Evolutionary conservation across 2,797 vertebrate species (phyloP), one percentile per base, ranked within the genome.

Genomic region (Eulemur rubriventer): DNA sequence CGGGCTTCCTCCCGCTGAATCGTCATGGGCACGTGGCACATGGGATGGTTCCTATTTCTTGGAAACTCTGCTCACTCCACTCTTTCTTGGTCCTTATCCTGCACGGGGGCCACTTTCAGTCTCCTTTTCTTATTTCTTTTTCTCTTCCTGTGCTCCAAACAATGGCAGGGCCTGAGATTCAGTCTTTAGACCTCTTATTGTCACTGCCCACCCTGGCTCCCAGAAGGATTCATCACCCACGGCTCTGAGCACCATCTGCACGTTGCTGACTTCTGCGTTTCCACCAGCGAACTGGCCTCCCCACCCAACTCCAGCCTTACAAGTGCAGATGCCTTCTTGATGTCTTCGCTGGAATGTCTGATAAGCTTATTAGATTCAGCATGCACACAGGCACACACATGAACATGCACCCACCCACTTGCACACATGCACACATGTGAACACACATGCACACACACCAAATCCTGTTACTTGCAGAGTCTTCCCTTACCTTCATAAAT

Each of bases 1-100:
- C 4, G 0, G 28, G 14, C 43, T 57, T 72, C 4, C 0, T 41
- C 9, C 26, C 46, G 4, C 6, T 72, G 13, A 52, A 50, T 1
- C 24, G 0, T 5, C 9, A 28, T 30, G 22, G 1, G 24, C 63
- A n/a, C 41, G 48, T 5, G 35, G 28, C 26, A 12, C 4, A 5
- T 41, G 0, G 16, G 6, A 52, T 73, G 46, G 1, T 69, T 69
- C 30, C 6, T 33, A 55, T 78, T 65, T 73, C 87, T 38, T 65
- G 17, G 12, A 91, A 72, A 87, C 7, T 73, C 70, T 92, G 3
- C 46, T 69, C 13, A 1, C 35, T 48, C 28, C 41, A 28, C 43
- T 12, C 33, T 48, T 13, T 24, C 83, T 83, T 75, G 46, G 14
- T 80, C 63, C 12, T 72, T 41, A 35, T 84, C 65, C 72, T 41